These are phyloP conservation scores for Pherbina coryleti DNA, from an alignment of 2,888 invertebrate species.

Conservation along the genomic window DNA sequence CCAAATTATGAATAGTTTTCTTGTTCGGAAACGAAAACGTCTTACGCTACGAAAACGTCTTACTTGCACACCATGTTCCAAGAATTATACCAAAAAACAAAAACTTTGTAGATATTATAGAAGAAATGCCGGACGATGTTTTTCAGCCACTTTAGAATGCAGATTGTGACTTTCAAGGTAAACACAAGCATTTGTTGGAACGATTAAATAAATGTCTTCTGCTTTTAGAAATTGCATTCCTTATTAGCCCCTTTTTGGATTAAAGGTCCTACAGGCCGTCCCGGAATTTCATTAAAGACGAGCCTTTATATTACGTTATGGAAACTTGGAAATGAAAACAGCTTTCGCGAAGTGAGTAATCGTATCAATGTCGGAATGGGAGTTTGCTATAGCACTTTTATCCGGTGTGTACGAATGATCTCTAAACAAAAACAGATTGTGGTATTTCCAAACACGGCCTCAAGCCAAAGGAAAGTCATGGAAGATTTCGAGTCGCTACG, in stretches of 20 bases:
- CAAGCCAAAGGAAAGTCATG: conserved; percentile 17
- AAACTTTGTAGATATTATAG: conserved; percentile 16
- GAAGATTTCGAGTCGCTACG: conserved; percentile 20
- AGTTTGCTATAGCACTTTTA: no score
- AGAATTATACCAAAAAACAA: no score
- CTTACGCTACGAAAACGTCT: no score
- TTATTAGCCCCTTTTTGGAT: conserved; percentile 13
- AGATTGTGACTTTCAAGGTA: conserved; percentile 10
- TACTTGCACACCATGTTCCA: no score
- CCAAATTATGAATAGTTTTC: no score
- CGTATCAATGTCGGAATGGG: no score
- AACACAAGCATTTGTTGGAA: conserved; percentile 11
- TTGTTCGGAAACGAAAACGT: no score
- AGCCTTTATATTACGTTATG: conserved; percentile 33
- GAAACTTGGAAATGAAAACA: conserved; percentile 35
- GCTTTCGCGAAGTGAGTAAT: no score
- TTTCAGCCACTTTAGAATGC: conserved; percentile 31
- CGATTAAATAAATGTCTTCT: conserved; percentile 17
- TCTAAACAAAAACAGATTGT: no score
- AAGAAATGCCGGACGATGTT: conserved; percentile 30
- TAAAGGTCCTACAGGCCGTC: conserved; percentile 28
- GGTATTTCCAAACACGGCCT: no score
- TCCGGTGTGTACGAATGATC: no score
- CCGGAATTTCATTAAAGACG: conserved; percentile 20
- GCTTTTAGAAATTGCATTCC: conserved; percentile 22